Conservation (phyloP, 2,888 invertebrate genomes). For the Rotaria macrura region DNA sequence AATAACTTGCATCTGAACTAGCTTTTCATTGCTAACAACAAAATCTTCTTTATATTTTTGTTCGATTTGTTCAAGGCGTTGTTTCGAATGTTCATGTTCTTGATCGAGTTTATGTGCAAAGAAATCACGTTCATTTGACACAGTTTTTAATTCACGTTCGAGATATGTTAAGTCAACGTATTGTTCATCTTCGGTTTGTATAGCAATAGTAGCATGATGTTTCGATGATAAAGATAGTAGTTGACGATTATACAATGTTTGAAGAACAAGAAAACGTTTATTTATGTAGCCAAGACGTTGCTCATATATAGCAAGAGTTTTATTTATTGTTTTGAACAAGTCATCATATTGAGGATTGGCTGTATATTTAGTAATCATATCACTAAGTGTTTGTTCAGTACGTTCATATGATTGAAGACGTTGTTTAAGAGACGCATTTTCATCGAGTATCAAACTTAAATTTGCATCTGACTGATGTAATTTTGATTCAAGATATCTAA, state of each 20-base stretch:
- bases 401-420: background rate
- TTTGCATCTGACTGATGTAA: background rate
- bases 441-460: background rate
- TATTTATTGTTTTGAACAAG: conserved; percentile 6
- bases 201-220: background rate
- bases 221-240: background rate
- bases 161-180: conserved; percentile 12
- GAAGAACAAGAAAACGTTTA: conserved; percentile 3
- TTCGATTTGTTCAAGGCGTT: background rate
- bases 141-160: conserved; percentile 13
- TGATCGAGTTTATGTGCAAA: conserved; percentile 22
- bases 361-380: background rate
- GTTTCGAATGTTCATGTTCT: conserved; percentile 17
- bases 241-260: conserved; percentile 20
- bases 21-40: background rate
- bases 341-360: background rate
- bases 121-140: conserved; percentile 25
- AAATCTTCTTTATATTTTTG: conserved; percentile 21
- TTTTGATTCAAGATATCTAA: conserved; percentile 16
- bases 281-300: conserved; percentile 14
- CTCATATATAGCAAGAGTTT: background rate
- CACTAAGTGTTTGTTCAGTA: background rate
- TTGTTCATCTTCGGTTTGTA: conserved; percentile 16
- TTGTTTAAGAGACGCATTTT: background rate
- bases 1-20: background rate